Evolutionary conservation across 2,797 vertebrate species (phyloP).

Genomic region (Zenarchopterus dispar): DNA sequence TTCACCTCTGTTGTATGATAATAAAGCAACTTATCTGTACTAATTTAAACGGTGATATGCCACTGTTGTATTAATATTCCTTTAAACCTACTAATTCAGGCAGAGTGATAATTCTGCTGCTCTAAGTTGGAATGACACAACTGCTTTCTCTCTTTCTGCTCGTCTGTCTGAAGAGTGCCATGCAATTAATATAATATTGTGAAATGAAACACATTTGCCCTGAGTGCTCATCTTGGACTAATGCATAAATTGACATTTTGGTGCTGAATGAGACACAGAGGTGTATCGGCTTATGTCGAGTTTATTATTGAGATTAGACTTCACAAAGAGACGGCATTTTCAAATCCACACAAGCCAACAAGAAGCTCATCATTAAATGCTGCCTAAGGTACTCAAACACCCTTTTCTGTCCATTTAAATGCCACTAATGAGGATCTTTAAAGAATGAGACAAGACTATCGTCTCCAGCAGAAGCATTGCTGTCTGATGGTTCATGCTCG

Average conservation of each 20-base stretch:
- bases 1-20: too few relatives aligned
- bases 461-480: constrained; percentile 39
- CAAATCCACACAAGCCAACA: constrained; percentile 47
- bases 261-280: constrained; percentile 46
- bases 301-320: constrained; percentile 31
- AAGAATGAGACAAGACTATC: constrained; percentile 45
- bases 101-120: too few relatives aligned
- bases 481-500: constrained; percentile 39
- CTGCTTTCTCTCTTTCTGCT: too few relatives aligned
- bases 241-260: constrained; percentile 24
- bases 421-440: constrained; percentile 56
- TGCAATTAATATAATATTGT: too few relatives aligned
- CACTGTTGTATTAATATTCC: too few relatives aligned
- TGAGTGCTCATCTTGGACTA: constrained; percentile 46
- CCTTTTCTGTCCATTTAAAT: constrained; percentile 40
- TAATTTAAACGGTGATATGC: too few relatives aligned
- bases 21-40: too few relatives aligned
- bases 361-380: constrained; percentile 37
- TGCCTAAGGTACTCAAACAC: too few relatives aligned
- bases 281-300: constrained; percentile 36
- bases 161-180: too few relatives aligned
- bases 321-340: constrained; percentile 31
- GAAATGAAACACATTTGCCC: constrained; percentile 55
- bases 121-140: too few relatives aligned
- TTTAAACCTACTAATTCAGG: too few relatives aligned